Base-by-base conservation (phyloP, 2,797 vertebrate species). In the Scolopax bukidnonensis region DNA sequence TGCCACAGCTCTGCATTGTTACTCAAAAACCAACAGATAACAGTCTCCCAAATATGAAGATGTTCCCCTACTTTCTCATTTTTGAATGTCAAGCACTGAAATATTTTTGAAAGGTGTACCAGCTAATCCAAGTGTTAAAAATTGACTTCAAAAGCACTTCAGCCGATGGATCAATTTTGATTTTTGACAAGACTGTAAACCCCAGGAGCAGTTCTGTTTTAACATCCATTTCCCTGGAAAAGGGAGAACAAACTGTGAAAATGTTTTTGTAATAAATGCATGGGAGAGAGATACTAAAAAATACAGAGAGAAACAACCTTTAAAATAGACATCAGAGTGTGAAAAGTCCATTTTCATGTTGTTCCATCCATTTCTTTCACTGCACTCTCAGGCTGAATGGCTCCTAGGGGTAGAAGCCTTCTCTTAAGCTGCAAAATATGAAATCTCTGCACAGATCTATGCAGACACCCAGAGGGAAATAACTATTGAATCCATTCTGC, bases 391-490 rank as follows among this genome's bases (percentile, higher is more conserved):
- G 53, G 15, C 69, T 70, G 38, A 54, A 78, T 9, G 30, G 67
- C 74, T 93, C 81, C 88, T 33, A 64, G 64, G 68, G 56, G 48
- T 33, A 87, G 64, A 30, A 92, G 51, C 51, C 27, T 71, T 57
- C 80, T 68, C 82, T 91, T 19, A 1, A 28, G 88, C 60, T 73
- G 69, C 45, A 59, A 27, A 80, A 74, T 51, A 64, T 43, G 59
- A 79, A 73, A 73, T 64, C 16, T 82, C 74, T 60, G 43, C 78
- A 47, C 43, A n/a, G 53, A 80, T 75, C 71, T 36, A 30, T n/a
- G 54, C 79, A 87, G 82, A 87, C 64, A 53, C n/a, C 89, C 73
- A 24, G 4, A 23, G 89, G 83, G 80, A 94, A 94, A 93, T 91
- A 82, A 87, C 32, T 48, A 15, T 54, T 27, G 76, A 43, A 87